phyloP scores from a whole-genome alignment of 2,113 vertebrate species.

The Nymphicus hollandicus region DNA sequence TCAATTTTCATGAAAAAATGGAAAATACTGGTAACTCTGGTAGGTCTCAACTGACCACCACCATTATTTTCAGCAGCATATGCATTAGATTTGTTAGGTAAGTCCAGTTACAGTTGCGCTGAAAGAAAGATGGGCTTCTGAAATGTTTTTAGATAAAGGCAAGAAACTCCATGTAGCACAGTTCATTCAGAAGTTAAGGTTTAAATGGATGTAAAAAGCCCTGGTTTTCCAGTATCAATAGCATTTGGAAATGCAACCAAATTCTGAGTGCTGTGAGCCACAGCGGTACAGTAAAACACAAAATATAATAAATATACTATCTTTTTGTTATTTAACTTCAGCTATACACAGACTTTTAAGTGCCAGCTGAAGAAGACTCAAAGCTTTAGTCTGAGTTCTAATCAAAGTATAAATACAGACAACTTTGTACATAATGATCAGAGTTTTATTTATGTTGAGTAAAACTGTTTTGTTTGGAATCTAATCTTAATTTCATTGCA shows the following conservation, averaged over 20 bases:
- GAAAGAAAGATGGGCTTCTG: neutral
- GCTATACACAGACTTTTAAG: neutral
- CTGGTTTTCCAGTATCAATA: neutral
- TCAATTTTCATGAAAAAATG: neutral
- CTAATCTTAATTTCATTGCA: neutral
- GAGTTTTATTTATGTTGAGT: neutral
- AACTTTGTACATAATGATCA: neutral
- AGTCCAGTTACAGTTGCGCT: neutral
- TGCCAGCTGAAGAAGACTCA: neutral
- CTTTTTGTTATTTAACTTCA: neutral
- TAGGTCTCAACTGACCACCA: neutral
- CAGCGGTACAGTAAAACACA: neutral
- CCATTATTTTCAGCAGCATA: neutral
- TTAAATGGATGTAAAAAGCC: neutral
- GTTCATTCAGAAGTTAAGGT: neutral
- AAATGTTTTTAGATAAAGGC: neutral
- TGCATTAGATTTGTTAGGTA: neutral
- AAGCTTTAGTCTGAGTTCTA: neutral
- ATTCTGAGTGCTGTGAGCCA: neutral
- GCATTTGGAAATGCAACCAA: neutral
- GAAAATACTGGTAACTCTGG: neutral
- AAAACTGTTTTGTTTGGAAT: slow-evolving; percentile 19
- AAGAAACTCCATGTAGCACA: neutral
- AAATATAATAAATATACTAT: neutral
- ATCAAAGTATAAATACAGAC: neutral